Base-by-base conservation (phyloP, 2,888 invertebrate species). In the Tortrix viridana region DNA sequence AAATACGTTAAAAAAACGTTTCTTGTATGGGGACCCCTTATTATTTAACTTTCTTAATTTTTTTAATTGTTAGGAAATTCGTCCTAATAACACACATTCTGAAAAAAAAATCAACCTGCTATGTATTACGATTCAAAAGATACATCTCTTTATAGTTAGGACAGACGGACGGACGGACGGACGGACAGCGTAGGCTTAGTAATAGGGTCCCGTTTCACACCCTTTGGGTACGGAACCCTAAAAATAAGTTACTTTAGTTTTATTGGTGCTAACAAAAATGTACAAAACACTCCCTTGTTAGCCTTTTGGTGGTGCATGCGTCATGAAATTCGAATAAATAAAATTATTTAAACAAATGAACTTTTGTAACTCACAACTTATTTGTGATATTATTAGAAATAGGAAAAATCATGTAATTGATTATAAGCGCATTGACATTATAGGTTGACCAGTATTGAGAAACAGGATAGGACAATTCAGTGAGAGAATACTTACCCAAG, bases 301-400 rank as follows among this genome's bases (percentile, higher is more conserved):
- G 19, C 16, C 12, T 7, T 32, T 5, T 37, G 14, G 18, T 23
- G 26, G 47, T 37, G 56, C 46, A 48, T 22, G 38, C 14, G 16
- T 19, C 47, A 43, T 22, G 16, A 18, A 32, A 16, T 38, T 57
- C 18, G 46, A 56, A 53, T 58, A 26, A 47, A 20, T 43, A 19
- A 58, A 53, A 14, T 43, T n/a, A n/a, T 52, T 52, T 41, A 1
- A 38, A 47, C 20, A 47, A 41, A n/a, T 20, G 3, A 54, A 52
- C 46, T 63, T 53, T 47, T 48, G 63, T 32, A 47, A 53, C 47
- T 63, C 63, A 63, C 58, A 63, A 63, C 53, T 47, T 3, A 53
- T 57, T 58, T 53, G 58, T 63, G 63, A 63, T 63, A 63, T 62
- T 62, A 53, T 43, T 63, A 58, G 41, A 14, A 48, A 19, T 63